These are phyloP conservation scores for Menura novaehollandiae DNA, from an alignment of 2,113 vertebrate species.

Conservation along the genomic window DNA sequence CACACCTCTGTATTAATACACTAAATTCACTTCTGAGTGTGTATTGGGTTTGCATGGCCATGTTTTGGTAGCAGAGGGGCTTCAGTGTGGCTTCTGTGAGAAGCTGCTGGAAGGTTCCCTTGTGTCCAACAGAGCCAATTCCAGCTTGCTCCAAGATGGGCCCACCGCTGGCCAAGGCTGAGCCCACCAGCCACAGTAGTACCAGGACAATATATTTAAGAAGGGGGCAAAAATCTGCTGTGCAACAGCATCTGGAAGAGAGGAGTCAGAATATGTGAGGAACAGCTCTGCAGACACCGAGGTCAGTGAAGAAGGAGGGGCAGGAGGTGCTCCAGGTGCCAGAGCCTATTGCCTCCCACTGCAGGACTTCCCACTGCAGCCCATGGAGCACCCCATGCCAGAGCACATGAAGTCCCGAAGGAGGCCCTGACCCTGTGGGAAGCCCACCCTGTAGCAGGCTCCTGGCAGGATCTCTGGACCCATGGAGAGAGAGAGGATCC, in stretches of 20 bases:
- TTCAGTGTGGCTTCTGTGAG: not conserved
- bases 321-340: not conserved
- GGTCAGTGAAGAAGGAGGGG: not conserved
- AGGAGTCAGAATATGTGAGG: not conserved
- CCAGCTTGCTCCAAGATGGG: not conserved
- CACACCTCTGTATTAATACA: not conserved
- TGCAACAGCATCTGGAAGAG: not conserved
- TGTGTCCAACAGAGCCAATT: not conserved
- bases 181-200: not conserved
- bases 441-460: not conserved
- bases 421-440: no score
- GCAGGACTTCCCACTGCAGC: not conserved
- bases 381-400: not conserved
- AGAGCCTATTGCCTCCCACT: not conserved
- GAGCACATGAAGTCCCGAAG: not conserved
- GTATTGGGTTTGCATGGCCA: not conserved
- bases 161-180: accelerated
- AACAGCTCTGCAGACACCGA: not conserved
- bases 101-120: not conserved
- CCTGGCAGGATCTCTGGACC: not conserved
- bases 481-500: not conserved
- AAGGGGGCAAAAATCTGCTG: not conserved
- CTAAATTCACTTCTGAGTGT: not conserved
- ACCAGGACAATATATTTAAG: not conserved
- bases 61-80: not conserved